phyloP scores from a whole-genome alignment of 2,113 vertebrate genomes.

The Pangasianodon hypophthalmus region DNA sequence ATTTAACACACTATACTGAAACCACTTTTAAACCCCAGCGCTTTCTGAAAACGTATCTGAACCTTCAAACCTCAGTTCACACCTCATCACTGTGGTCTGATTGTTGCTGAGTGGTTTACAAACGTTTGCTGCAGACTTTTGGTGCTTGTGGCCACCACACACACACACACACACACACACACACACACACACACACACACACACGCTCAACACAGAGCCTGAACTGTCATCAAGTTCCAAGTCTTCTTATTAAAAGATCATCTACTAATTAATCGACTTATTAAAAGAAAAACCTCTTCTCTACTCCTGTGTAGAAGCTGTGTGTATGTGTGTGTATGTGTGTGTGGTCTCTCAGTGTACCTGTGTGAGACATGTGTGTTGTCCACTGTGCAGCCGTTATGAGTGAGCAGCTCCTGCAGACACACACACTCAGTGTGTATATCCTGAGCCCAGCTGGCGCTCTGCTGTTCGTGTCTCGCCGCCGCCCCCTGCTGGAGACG shows the following conservation, averaged over 20 bases:
- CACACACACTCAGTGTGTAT: slow-evolving; percentile 56
- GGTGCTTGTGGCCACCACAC: neutral
- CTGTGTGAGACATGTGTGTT: slow-evolving; percentile 37
- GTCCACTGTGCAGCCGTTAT: slow-evolving; percentile 43
- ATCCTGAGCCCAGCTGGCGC: slow-evolving; percentile 57
- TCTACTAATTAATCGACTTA: no score
- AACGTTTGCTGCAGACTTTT: neutral
- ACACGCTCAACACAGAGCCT: neutral
- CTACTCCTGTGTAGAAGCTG: neutral
- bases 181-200: neutral
- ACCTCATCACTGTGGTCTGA: neutral
- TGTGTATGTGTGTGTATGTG: neutral
- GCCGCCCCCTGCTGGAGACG: slow-evolving; percentile 42
- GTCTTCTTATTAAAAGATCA: no score
- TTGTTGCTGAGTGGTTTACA: neutral
- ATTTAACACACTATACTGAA: neutral
- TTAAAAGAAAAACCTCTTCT: no score
- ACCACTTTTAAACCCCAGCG: neutral
- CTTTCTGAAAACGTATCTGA: neutral
- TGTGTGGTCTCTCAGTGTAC: slow-evolving; percentile 56
- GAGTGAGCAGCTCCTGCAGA: slow-evolving; percentile 55
- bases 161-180: neutral
- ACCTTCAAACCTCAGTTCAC: neutral
- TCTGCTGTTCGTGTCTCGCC: slow-evolving; percentile 61
- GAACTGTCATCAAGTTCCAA: no score